A percentile compares a stretch with the other conserved stretches of the same genome.
phyloP scores from a whole-genome alignment of 2,888 invertebrate genomes.

The Volucella bombylans region DNA sequence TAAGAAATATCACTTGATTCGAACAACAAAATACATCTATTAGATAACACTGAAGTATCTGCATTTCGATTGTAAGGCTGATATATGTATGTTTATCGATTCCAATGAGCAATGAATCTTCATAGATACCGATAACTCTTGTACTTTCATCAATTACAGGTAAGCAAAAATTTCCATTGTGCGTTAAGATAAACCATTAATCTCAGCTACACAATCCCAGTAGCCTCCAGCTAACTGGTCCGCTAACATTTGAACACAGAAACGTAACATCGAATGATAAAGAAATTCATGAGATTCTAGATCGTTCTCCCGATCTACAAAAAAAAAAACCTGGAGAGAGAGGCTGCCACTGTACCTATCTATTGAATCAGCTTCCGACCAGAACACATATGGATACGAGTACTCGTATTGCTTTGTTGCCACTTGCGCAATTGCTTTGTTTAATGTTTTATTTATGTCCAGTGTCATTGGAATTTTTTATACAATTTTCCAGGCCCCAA shows the following conservation, averaged over 20 bases:
- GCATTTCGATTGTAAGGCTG: slow-evolving; percentile 31
- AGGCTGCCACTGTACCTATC: slow-evolving; percentile 17
- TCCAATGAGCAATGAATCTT: slow-evolving; percentile 65
- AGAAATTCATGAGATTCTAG: slow-evolving; percentile 73
- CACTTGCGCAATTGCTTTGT: slow-evolving; percentile 72
- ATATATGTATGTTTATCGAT: slow-evolving; percentile 32
- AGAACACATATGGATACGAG: neutral
- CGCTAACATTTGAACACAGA: slow-evolving; percentile 43
- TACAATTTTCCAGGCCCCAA: slow-evolving; percentile 60
- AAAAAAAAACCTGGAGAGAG: neutral
- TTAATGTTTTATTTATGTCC: slow-evolving; percentile 73
- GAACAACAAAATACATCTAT: slow-evolving; percentile 4
- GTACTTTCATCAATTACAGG: slow-evolving; percentile 70
- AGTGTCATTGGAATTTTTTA: slow-evolving; percentile 69
- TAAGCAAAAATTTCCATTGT: slow-evolving; percentile 68
- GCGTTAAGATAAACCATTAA: slow-evolving; percentile 69
- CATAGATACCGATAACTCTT: slow-evolving; percentile 59
- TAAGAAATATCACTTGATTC: too few relatives aligned
- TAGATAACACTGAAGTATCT: slow-evolving; percentile 28
- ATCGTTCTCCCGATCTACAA: slow-evolving; percentile 43
- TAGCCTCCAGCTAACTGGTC: slow-evolving; percentile 16
- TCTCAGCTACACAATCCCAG: slow-evolving; percentile 46
- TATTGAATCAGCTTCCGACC: slow-evolving; percentile 49
- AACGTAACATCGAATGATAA: slow-evolving; percentile 49
- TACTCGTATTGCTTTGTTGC: slow-evolving; percentile 30